Evolutionary conservation across 2,797 vertebrate genomes (phyloP), one percentile per base, ranked within the genome.

Genomic region (Poeciliopsis infans): DNA sequence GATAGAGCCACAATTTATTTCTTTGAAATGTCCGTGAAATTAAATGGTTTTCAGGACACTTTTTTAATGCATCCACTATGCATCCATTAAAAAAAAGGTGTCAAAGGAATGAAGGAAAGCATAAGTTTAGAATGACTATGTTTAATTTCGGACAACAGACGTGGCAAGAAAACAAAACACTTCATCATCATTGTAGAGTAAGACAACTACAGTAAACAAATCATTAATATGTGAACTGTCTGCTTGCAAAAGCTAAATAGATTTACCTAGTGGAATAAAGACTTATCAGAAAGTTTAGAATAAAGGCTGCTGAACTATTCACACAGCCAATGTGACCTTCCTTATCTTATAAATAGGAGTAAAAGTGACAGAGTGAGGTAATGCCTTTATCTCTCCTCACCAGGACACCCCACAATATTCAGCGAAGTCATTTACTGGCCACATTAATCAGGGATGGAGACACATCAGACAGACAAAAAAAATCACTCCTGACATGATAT

Each of bases 21-120:
- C 80, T 88, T 85, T 92, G 85, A 91, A 91, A 91, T 78, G 66
- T 57, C 89, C 78, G 78, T 89, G 85, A 92, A 90, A 89, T 87
- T 72, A 90, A 90, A 91, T 87, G 78, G 85, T 86, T 92, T 90
- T 31, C 0, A n/a, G 85, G 80, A 88, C 73, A 83, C 80, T 89
- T 85, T 74, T 68, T 70, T 77, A 86, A 88, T 77, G 66, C 79
- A 79, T 85, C 75, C 68, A 79, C 81, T 85, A 73, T 74, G 25
- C 8, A 78, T 12, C 66, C 64, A 81, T 83, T 69, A 73, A 77
- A 18, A 64, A 53, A 51, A 51, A 79, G 73, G 39, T 77, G 82
- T 82, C 51, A 75, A 33, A 82, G 47, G 46, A 25, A 73, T 1
- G 2, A 2, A 64, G 76, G 76, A 76, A 83, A 31, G 15, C 7